These are phyloP conservation scores for Lasius platythorax DNA, from an alignment of 2,888 invertebrate genomes.

Conservation along the genomic window DNA sequence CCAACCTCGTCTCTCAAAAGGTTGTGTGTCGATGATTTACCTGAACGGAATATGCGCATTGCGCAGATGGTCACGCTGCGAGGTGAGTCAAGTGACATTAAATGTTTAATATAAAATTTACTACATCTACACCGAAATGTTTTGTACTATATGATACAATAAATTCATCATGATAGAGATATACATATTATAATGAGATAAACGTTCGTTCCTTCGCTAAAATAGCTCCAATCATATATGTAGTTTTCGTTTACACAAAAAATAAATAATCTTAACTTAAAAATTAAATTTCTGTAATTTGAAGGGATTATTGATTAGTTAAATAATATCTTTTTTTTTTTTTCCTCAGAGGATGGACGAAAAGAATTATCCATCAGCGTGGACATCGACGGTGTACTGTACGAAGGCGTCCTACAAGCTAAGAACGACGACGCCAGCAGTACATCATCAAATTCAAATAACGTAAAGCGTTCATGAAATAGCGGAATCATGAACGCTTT, in stretches of 20 bases:
- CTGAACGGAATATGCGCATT: not conserved
- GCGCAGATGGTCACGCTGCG: not conserved
- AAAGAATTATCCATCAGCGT: conserved; percentile 97
- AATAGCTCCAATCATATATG: not conserved
- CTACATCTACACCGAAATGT: not conserved
- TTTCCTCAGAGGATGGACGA: conserved; percentile 92
- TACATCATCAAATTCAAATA: conserved; percentile 70
- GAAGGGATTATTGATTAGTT: not conserved
- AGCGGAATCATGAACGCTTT: conserved; percentile 77
- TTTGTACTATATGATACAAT: not conserved
- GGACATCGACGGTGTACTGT: conserved; percentile 98
- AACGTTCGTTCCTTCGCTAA: not conserved
- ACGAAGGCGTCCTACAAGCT: conserved; percentile 97
- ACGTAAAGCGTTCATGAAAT: conserved; percentile 78
- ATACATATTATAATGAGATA: conserved; percentile 43
- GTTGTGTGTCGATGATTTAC: not conserved
- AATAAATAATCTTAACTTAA: not conserved
- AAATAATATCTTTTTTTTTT: conserved; percentile 27
- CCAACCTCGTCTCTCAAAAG: not conserved
- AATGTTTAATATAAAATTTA: not conserved
- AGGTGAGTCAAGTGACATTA: conserved; percentile 4
- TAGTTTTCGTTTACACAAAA: not conserved
- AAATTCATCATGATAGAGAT: conserved; percentile 45
- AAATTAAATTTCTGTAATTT: not conserved
- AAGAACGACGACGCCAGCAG: conserved; percentile 79